Conservation (phyloP, 2,113 vertebrate species). For the Bufo gargarizans region DNA sequence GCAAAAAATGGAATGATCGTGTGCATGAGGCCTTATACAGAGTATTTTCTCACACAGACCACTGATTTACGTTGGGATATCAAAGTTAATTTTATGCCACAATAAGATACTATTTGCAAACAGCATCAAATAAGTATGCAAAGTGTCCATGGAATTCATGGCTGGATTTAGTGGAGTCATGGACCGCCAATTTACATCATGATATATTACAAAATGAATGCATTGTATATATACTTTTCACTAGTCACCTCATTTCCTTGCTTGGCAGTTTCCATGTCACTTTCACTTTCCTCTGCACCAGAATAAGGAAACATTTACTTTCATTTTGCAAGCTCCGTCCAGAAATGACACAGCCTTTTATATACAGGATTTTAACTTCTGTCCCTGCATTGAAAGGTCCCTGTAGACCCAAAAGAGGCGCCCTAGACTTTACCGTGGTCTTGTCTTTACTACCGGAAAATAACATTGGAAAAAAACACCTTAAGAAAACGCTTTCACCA, state of each 20-base stretch:
- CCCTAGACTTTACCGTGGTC: background rate
- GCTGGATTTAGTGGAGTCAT: background rate
- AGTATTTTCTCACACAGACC: no score
- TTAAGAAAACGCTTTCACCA: background rate
- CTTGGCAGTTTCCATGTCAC: background rate
- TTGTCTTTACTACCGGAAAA: background rate
- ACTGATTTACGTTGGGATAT: no score
- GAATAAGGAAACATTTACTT: conserved; percentile 25
- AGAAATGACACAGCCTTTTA: background rate
- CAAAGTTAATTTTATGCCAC: no score
- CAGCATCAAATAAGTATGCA: no score
- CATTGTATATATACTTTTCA: no score
- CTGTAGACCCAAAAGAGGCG: background rate
- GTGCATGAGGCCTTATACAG: no score
- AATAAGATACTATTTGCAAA: no score
- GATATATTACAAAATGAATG: no score
- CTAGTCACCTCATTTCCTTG: background rate
- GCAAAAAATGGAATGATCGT: no score
- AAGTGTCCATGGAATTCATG: no score
- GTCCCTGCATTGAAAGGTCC: background rate
- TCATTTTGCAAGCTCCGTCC: background rate
- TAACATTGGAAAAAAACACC: background rate
- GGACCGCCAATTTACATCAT: no score
- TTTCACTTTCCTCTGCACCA: conserved; percentile 36
- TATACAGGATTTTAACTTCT: background rate